A percentile compares a stretch with the other conserved stretches of the same genome.
phyloP scores from a whole-genome alignment of 2,113 vertebrate genomes.

The Thymallus thymallus region DNA sequence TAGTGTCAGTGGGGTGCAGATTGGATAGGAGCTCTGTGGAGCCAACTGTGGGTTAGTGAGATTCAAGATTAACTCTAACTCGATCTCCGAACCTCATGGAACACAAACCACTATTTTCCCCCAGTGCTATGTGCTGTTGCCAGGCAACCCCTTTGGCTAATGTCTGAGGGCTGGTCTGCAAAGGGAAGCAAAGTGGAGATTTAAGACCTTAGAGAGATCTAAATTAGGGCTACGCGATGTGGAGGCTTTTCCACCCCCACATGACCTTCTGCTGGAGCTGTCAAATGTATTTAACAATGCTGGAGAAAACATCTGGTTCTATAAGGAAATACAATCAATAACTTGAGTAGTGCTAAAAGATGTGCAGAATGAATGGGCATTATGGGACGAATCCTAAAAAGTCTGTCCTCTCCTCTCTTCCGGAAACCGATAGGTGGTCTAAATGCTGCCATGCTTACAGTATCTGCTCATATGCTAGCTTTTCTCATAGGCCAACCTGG shows the following conservation, averaged over 20 bases:
- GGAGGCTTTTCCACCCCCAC: not conserved
- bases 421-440: too few species aligned
- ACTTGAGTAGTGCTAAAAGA: too few species aligned
- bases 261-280: not conserved
- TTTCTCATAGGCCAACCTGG: too few species aligned
- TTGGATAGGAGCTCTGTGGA: not conserved
- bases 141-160: constrained; percentile 34
- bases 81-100: constrained; percentile 2
- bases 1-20: not conserved
- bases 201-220: constrained; percentile 8
- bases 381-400: too few species aligned
- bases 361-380: too few species aligned
- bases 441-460: too few species aligned
- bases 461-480: too few species aligned
- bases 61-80: constrained; percentile 23
- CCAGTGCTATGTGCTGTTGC: constrained; percentile 47
- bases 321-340: too few species aligned
- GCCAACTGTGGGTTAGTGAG: not conserved
- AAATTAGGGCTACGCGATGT: constrained; percentile 3
- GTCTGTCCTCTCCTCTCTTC: too few species aligned
- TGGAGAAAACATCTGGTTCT: too few species aligned
- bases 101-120: constrained; percentile 16
- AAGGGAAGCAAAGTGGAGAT: constrained; percentile 26
- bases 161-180: constrained; percentile 12
- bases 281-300: not conserved